Conservation (phyloP, 2,888 invertebrate species). For the Margaritifera margaritifera region DNA sequence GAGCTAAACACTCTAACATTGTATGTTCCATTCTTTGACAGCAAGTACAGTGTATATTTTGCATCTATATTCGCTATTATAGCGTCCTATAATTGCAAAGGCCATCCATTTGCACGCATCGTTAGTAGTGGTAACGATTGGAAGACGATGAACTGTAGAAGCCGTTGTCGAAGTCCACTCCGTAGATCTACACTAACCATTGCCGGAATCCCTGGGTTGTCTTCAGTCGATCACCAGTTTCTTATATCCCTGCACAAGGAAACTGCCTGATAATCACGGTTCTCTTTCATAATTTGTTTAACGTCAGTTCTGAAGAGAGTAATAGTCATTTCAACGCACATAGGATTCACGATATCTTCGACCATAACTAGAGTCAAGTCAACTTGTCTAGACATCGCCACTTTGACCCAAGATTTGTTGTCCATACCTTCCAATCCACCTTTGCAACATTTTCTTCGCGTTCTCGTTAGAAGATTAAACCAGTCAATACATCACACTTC, state of each 20-base stretch:
- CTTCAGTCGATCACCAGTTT: slow-evolving; percentile 21
- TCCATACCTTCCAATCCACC: too few relatives aligned
- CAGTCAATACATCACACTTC: too few relatives aligned
- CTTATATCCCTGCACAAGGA: slow-evolving; percentile 13
- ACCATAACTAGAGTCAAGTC: slow-evolving; percentile 5
- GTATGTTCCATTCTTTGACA: slow-evolving; percentile 8
- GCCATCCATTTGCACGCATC: slow-evolving; percentile 16
- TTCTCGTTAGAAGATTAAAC: too few relatives aligned
- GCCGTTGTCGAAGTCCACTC: slow-evolving; percentile 11
- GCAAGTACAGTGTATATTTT: slow-evolving; percentile 9
- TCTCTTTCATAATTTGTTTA: slow-evolving; percentile 10
- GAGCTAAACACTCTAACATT: slow-evolving; percentile 20
- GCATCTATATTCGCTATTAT: slow-evolving; percentile 17
- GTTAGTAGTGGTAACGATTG: slow-evolving; percentile 10
- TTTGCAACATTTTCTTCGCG: too few relatives aligned
- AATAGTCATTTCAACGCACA: slow-evolving; percentile 14
- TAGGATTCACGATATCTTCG: slow-evolving; percentile 17
- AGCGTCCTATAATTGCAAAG: slow-evolving; percentile 23
- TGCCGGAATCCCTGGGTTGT: slow-evolving; percentile 21
- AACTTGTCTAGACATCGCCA: too few relatives aligned
- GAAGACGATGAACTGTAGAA: slow-evolving; percentile 8
- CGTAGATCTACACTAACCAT: slow-evolving; percentile 7
- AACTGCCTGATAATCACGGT: slow-evolving; percentile 10
- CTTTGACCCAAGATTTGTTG: too few relatives aligned
- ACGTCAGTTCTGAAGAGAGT: slow-evolving; percentile 14